These are phyloP conservation scores for Shargacucullia verbasci DNA, from an alignment of 2,888 invertebrate species.

Conservation along the genomic window DNA sequence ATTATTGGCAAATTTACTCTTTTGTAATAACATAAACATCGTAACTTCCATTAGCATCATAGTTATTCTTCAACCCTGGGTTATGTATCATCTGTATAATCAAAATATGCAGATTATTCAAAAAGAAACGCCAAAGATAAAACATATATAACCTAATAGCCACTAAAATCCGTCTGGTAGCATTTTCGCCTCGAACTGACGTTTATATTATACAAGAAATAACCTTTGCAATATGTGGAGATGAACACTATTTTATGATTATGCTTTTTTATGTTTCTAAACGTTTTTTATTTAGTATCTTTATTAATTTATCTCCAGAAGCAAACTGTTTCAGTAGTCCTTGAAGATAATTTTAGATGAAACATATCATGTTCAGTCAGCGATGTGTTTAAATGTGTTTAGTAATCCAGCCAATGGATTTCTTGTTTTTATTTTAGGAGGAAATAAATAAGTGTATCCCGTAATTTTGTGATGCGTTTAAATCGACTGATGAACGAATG, in stretches of 20 bases:
- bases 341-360: slow-evolving; percentile 36
- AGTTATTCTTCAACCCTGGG: not conserved
- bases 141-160: slow-evolving; percentile 35
- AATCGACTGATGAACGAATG: no score
- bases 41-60: no score
- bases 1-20: no score
- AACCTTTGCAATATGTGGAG: slow-evolving; percentile 28
- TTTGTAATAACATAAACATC: no score
- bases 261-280: slow-evolving; percentile 14
- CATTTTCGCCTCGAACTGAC: slow-evolving; percentile 12
- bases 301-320: slow-evolving; percentile 12
- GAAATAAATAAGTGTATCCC: slow-evolving; percentile 23
- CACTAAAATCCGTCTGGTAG: slow-evolving; percentile 39
- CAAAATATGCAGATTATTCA: slow-evolving; percentile 26
- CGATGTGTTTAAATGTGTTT: slow-evolving; percentile 2
- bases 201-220: slow-evolving; percentile 11
- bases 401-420: not conserved
- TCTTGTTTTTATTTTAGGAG: not conserved
- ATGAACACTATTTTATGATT: slow-evolving; percentile 17
- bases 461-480: no score
- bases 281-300: slow-evolving; percentile 13
- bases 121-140: slow-evolving; percentile 29
- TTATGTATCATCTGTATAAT: not conserved
- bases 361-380: slow-evolving; percentile 11
- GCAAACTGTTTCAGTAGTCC: slow-evolving; percentile 23